Conservation (phyloP, 2,113 vertebrate genomes). For the Dromaius novaehollandiae region DNA sequence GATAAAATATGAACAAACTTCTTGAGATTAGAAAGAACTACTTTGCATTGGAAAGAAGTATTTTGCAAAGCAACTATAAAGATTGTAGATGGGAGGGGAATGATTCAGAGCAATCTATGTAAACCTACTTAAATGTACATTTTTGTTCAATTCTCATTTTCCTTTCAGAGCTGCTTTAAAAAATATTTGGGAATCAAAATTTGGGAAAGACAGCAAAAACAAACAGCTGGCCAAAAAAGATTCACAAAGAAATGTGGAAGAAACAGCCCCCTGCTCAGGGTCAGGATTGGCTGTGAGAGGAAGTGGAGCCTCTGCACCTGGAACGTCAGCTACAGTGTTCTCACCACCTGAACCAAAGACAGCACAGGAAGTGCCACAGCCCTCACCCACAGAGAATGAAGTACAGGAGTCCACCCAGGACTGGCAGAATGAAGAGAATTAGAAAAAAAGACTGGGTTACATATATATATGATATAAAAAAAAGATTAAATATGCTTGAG, state of each 20-base stretch:
- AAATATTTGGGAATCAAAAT: conserved; percentile 51
- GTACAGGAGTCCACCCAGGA: conserved; percentile 22
- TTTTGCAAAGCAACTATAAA: background rate
- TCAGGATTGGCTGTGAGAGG: background rate
- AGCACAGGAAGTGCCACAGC: background rate
- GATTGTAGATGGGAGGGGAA: background rate
- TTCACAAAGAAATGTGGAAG: background rate
- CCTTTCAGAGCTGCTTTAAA: conserved; percentile 50
- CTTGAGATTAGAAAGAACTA: background rate
- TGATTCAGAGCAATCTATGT: background rate
- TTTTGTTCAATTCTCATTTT: conserved; percentile 17
- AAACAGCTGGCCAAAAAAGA: background rate
- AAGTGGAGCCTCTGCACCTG: background rate
- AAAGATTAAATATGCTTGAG: conserved; percentile 37
- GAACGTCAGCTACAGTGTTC: background rate
- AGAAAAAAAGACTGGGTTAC: background rate
- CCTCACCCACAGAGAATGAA: background rate
- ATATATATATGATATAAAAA: conserved; percentile 41
- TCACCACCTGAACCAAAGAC: background rate
- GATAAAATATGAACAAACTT: background rate
- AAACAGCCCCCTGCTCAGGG: background rate
- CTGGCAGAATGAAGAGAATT: conserved; percentile 21
- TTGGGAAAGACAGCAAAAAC: background rate
- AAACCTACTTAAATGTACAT: background rate
- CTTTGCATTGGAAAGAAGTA: background rate